Evolutionary conservation across 2,797 vertebrate species (phyloP).

Genomic region (Halcyon leucocephala): DNA sequence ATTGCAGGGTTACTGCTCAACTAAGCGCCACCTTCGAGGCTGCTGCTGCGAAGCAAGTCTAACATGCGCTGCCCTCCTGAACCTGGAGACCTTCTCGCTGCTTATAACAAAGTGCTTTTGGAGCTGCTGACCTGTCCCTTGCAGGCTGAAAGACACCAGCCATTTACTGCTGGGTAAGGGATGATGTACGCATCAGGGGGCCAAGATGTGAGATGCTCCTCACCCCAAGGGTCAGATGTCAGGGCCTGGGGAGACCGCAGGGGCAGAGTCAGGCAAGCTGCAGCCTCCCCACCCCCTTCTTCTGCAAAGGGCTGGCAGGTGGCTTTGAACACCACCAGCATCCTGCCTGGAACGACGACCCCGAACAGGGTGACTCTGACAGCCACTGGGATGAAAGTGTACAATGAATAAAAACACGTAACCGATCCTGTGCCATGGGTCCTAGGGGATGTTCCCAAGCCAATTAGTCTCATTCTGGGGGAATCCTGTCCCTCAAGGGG

Average conservation of each 20-base stretch:
- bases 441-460: background rate
- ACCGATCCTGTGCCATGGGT: background rate
- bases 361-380: background rate
- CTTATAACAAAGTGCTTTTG: background rate
- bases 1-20: accelerated
- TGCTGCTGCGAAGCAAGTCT: background rate
- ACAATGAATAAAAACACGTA: accelerated
- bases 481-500: background rate
- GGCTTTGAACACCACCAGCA: background rate
- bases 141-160: background rate
- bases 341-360: background rate
- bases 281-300: background rate
- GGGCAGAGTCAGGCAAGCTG: background rate
- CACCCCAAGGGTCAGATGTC: background rate
- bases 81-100: background rate
- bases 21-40: background rate
- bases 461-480: accelerated
- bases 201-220: background rate
- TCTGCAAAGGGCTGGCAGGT: background rate
- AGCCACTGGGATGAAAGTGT: background rate
- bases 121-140: background rate
- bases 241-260: accelerated
- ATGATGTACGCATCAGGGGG: no score
- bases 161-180: background rate
- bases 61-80: accelerated